These are phyloP conservation scores for Pelodiscus sinensis DNA, from an alignment of 2,113 vertebrate genomes.

Conservation along the genomic window DNA sequence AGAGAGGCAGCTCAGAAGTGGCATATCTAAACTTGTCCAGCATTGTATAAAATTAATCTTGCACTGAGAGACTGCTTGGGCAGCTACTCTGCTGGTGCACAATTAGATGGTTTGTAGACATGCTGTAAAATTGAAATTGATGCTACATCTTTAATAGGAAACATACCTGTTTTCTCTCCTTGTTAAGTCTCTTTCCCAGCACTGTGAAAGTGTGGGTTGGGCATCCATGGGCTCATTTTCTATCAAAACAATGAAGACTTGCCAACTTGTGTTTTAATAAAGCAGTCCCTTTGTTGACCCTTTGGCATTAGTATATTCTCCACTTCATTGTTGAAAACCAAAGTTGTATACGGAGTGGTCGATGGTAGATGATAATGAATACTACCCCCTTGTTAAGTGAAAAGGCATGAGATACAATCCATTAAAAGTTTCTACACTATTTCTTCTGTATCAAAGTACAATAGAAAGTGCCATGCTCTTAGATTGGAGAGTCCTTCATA, in stretches of 20 bases:
- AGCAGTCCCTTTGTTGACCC: not conserved
- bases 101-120: conserved; percentile 1
- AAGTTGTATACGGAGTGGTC: not conserved
- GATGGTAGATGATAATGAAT: not conserved
- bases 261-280: not conserved
- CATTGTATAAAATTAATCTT: not conserved
- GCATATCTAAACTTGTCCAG: not conserved
- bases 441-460: not conserved
- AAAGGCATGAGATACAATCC: not conserved
- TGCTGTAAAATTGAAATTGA: not conserved
- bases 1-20: not conserved
- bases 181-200: not conserved
- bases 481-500: not conserved
- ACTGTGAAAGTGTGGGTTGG: not conserved
- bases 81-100: not conserved
- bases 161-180: not conserved
- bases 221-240: not conserved
- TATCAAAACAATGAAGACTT: not conserved
- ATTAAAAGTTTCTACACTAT: not conserved
- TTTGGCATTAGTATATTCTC: not conserved
- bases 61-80: not conserved
- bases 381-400: not conserved
- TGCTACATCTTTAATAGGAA: not conserved
- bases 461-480: fast-evolving
- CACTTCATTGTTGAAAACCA: not conserved